Evolutionary conservation across 2,113 vertebrate species (phyloP).

Genomic region (Riparia riparia): DNA sequence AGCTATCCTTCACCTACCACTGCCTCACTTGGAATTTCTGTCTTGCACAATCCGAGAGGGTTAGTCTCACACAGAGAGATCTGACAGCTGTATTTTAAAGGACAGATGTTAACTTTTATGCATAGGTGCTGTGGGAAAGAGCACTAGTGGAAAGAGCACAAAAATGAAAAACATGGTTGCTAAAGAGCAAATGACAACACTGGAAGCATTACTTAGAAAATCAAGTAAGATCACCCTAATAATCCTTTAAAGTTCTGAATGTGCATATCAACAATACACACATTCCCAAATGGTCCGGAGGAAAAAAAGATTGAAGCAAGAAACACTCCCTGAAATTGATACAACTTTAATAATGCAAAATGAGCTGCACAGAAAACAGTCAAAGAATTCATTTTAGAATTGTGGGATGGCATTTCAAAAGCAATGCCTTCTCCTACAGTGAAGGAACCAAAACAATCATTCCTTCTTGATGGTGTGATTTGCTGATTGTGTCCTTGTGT

Average conservation of each 20-base stretch:
- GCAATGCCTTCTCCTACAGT: not conserved
- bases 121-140: not conserved
- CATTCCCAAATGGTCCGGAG: not conserved
- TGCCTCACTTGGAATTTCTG: accelerated
- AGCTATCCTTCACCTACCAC: not conserved
- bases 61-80: not conserved
- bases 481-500: not conserved
- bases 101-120: not conserved
- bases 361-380: not conserved
- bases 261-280: not conserved
- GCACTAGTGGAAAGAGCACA: not conserved
- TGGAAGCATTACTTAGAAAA: not conserved
- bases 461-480: not conserved
- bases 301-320: not conserved
- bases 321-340: accelerated
- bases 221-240: not conserved
- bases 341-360: not conserved
- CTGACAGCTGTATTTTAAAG: not conserved
- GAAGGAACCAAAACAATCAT: not conserved
- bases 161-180: not conserved
- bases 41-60: not conserved
- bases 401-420: not conserved
- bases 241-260: not conserved
- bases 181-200: not conserved
- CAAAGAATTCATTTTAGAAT: not conserved